These are phyloP conservation scores for Cepaea hortensis DNA, from an alignment of 2,888 invertebrate species.

Conservation along the genomic window DNA sequence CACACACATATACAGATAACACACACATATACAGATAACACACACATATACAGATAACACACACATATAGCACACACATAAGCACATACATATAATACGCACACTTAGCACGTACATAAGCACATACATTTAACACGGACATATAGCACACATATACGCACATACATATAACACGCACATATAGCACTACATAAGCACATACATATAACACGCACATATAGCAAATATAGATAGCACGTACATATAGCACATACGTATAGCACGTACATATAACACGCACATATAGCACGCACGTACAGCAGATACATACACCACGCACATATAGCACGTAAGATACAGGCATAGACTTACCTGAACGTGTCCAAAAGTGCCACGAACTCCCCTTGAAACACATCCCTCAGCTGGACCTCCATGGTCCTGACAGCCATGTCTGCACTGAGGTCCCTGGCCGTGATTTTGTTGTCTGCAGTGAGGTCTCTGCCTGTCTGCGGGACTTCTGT, in stretches of 20 bases:
- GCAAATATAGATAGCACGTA: no score
- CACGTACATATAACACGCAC: background rate
- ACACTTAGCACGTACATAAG: background rate
- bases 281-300: background rate
- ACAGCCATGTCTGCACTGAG: slow-evolving; percentile 45
- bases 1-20: background rate
- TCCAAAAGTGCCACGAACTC: slow-evolving; percentile 74
- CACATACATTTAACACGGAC: no score
- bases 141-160: background rate
- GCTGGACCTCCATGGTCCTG: slow-evolving; percentile 71
- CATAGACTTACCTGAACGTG: slow-evolving; percentile 72
- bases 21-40: no score
- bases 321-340: background rate
- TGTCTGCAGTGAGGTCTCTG: no score
- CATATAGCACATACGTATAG: background rate
- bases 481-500: no score
- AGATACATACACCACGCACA: background rate
- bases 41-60: background rate
- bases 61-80: background rate
- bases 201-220: background rate
- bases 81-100: background rate
- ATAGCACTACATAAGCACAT: background rate
- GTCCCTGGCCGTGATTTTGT: no score
- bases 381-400: slow-evolving; percentile 75
- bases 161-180: background rate